Base-by-base conservation (phyloP, 2,888 invertebrate species). In the Esperia sulphurella region DNA sequence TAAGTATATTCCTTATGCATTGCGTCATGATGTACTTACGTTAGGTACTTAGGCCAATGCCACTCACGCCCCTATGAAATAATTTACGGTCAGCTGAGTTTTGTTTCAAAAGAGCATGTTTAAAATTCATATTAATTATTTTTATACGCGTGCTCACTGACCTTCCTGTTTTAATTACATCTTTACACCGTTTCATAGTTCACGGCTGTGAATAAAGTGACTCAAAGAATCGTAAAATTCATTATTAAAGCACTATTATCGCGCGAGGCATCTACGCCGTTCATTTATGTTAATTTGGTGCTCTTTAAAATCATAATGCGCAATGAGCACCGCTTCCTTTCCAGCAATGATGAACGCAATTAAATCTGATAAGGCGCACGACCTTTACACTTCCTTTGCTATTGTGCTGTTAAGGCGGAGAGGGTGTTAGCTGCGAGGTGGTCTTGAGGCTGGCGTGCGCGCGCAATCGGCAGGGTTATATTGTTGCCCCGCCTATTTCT, bases 171-270 rank as follows among this genome's bases (percentile, higher is more conserved):
- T 79, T 88, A 88, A 88, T 88, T 83, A 79, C 71, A 65, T 71
- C 71, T 67, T 61, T 71, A 68, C 73, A 68, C 67, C 61, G 78
- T 77, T 79, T 80, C 88, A 88, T 87, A 89, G 88, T 89, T 89
- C 88, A 89, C 87, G 85, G 84, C 77, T 83, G 74, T 83, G 80
- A 83, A 84, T 86, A 85, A 82, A 84, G 78, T 76, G 81, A 83
- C 82, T 83, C 67, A 68, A 59, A 59, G 57, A 57, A 72, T 72
- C 69, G 68, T 82, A 77, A 81, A 79, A 77, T 74, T 80, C 81
- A 79, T 79, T 21, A 48, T 51, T 41, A 75, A 74, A 63, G 57
- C 58, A 68, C 30, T 83, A n/a, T n/a, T n/a, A 84, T 85, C 83
- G 48, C 50, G 55, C 46, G 62, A 21, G 52, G 66, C 68, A 83